Base-by-base conservation (phyloP, 2,888 invertebrate species). In the Parnassius smintheus region DNA sequence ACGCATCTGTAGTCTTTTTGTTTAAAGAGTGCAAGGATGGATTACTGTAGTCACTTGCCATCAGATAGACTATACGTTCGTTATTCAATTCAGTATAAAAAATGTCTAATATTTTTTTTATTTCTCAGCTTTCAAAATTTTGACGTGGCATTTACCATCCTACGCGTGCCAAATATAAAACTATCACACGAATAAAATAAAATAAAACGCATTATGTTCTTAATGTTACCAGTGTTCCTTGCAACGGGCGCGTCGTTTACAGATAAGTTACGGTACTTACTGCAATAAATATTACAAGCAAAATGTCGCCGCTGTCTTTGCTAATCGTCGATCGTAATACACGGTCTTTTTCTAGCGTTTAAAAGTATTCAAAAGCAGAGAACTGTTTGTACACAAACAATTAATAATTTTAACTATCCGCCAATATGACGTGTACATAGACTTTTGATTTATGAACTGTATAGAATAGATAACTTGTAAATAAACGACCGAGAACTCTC, bases 241-340 rank as follows among this genome's bases (percentile, higher is more conserved):
- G 25, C 56, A 56, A 56, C 54, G 13, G 44, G 25, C 25, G 3
- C 10, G 10, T 13, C 7, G 35, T 7, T 9, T 1, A 51, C 2
- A 55, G 56, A 51, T 61, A 61, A 61, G 56, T 61, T 56, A 51
- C 51, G 45, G 44, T 2, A 25, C 10, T 51, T 41, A 45, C 45
- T 41, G 52, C 18, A 52, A 61, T 61, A 61, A 61, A 61, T 48
- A 52, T 51, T 18, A 18, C 10, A 9, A 25, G 25, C 10, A 52
- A 56, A 56, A 61, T 56, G 56, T 25, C 51, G 56, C 45, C 13
- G 11, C 13, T 35, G 51, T 51, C 13, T 12, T n/a, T 18, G 22
- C 41, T 56, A 46, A 51, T 56, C 51, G 61, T 12, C 35, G 13
- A 55, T 45, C 44, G 54, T 25, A 41, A 44, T 22, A 42, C 22